These are phyloP conservation scores for Calephelis perditalis DNA, from an alignment of 2,888 invertebrate genomes.

Conservation along the genomic window DNA sequence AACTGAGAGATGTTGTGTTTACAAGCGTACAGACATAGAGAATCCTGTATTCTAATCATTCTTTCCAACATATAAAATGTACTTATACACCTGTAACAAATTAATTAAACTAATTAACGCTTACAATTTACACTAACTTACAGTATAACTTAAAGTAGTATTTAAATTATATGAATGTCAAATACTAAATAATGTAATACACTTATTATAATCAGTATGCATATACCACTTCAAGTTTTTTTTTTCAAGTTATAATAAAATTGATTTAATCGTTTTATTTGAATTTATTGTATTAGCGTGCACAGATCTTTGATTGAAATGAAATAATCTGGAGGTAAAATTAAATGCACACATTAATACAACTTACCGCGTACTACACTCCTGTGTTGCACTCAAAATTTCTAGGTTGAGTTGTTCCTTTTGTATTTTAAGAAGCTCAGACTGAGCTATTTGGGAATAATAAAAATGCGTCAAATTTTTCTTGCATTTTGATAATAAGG, in stretches of 20 bases:
- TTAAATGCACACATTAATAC: slow-evolving; percentile 7
- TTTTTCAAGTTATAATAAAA: neutral
- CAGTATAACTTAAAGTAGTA: neutral
- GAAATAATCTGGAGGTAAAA: slow-evolving; percentile 1
- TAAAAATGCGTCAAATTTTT: slow-evolving; percentile 32
- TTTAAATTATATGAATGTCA: neutral
- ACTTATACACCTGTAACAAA: slow-evolving; percentile 12
- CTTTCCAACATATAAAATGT: slow-evolving; percentile 14
- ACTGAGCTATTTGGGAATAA: slow-evolving; percentile 30
- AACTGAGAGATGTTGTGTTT: neutral
- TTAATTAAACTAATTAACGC: neutral
- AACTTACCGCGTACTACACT: slow-evolving; percentile 25
- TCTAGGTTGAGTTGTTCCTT: slow-evolving; percentile 31
- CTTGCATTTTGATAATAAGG: slow-evolving; percentile 32
- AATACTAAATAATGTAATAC: too few relatives aligned
- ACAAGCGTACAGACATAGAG: slow-evolving; percentile 9
- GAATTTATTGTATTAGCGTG: neutral
- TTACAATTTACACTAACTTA: neutral
- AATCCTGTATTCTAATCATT: slow-evolving; percentile 9
- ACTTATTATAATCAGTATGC: neutral
- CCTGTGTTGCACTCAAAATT: slow-evolving; percentile 23
- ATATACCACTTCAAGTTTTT: neutral
- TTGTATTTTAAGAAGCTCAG: slow-evolving; percentile 33
- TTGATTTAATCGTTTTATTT: neutral
- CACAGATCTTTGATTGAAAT: neutral